Conservation (phyloP, 2,113 vertebrate species). For the Microcebus jonahi region DNA sequence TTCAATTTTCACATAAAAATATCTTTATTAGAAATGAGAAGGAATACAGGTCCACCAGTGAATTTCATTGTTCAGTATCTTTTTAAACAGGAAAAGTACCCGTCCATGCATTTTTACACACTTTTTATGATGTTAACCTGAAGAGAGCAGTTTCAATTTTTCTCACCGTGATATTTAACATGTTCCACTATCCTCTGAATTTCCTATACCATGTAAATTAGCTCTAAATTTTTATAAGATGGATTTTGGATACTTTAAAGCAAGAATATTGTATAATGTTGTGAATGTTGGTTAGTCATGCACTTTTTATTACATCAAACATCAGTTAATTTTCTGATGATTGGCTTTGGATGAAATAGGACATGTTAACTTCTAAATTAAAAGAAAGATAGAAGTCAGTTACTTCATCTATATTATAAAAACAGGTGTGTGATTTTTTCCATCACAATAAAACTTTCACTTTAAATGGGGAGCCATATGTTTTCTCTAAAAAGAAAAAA, state of each 20-base stretch:
- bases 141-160: accelerated
- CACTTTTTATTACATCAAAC: accelerated
- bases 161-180: not conserved
- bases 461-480: not conserved
- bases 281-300: too few relatives aligned
- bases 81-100: not conserved
- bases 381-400: not conserved
- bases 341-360: not conserved
- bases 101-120: not conserved
- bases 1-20: not conserved
- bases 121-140: not conserved
- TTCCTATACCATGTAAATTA: not conserved
- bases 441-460: not conserved
- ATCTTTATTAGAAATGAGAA: not conserved
- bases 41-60: not conserved
- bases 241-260: not conserved
- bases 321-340: not conserved
- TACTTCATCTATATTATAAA: not conserved
- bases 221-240: not conserved
- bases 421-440: not conserved
- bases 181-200: not conserved
- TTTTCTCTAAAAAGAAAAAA: not conserved
- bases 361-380: not conserved
- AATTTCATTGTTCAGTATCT: not conserved
- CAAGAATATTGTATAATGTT: not conserved